Evolutionary conservation across 2,888 invertebrate genomes (phyloP), one percentile per base, ranked within the genome.

Genomic region (Aleiodes leptofemur): DNA sequence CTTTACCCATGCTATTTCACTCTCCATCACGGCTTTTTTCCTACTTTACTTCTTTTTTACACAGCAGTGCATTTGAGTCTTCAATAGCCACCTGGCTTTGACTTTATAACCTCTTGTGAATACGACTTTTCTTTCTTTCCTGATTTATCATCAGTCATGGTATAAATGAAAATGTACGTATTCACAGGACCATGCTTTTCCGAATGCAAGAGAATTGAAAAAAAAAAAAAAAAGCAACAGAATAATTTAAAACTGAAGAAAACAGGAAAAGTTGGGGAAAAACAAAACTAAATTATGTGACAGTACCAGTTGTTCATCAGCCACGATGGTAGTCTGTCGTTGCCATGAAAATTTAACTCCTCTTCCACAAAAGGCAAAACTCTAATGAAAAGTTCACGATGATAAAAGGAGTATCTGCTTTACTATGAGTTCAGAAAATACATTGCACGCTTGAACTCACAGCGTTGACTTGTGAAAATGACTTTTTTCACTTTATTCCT

Each of bases 311-410:
- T 14, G 23, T 9, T 50, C 53, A 68, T 51, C 51, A 51, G 23
- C 68, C 51, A 59, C 57, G 48, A 31, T 57, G 38, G 57, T 29
- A 48, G 72, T 14, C 13, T 61, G 76, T 79, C 76, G 57, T 73
- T 38, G 69, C 13, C 70, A 82, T 82, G 80, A 78, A 81, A 83
- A 81, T 85, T 82, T 79, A 81, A 83, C 82, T 83, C 82, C 82
- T 83, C 77, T 74, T 79, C 73, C 80, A 74, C 76, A 70, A 66
- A 77, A 69, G 76, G 57, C 75, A 76, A 77, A 69, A 78, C 70
- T 77, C 77, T 75, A 81, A 81, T 79, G 79, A 82, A 79, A 82
- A 71, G 77, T 69, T 66, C 70, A 14, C 34, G 23, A 51, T 23
- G 69, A 69, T 66, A 57, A 59, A 55, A 77, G 69, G 57, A 57